Conservation (phyloP, 2,888 invertebrate species). For the Erebia ligea region DNA sequence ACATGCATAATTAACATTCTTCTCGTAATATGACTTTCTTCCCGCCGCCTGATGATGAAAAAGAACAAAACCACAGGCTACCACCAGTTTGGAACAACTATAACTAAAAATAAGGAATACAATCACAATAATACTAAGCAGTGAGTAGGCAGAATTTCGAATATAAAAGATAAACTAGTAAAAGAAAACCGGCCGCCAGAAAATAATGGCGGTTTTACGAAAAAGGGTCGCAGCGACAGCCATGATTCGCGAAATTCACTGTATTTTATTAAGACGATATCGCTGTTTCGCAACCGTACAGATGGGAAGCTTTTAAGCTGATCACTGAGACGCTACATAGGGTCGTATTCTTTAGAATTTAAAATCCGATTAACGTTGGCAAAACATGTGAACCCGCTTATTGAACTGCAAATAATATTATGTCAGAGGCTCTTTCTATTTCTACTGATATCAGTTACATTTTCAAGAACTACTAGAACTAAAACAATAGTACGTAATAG, state of each 20-base stretch:
- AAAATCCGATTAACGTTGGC: no score
- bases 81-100: background rate
- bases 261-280: constrained; percentile 5
- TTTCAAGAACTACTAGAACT: no score
- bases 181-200: constrained; percentile 9
- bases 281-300: constrained; percentile 1
- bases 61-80: background rate
- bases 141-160: constrained; percentile 18
- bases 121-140: constrained; percentile 9
- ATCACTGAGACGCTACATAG: background rate
- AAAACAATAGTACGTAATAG: no score
- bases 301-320: background rate
- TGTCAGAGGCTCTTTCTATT: no score
- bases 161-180: constrained; percentile 20
- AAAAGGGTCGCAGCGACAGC: constrained; percentile 17
- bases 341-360: no score
- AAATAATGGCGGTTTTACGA: constrained; percentile 15
- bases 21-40: no score
- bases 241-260: constrained; percentile 18
- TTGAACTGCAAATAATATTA: no score
- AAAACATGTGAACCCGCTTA: no score
- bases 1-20: no score
- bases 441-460: no score
- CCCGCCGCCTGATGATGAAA: no score
- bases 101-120: constrained; percentile 5